phyloP scores from a whole-genome alignment of 2,888 invertebrate genomes.

The Drosophila leonis region DNA sequence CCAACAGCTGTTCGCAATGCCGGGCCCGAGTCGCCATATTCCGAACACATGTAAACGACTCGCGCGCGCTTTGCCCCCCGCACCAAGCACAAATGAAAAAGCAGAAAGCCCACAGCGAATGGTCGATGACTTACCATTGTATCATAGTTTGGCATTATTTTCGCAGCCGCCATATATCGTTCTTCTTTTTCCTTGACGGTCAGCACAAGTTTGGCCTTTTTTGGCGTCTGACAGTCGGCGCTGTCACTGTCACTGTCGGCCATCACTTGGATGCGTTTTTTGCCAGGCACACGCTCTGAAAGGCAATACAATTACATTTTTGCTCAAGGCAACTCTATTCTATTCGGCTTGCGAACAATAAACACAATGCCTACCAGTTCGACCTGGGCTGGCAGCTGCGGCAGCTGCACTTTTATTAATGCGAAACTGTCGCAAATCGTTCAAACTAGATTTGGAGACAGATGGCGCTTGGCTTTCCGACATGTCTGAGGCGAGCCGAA shows the following conservation, averaged over 20 bases:
- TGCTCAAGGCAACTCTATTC: not conserved
- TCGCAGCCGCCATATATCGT: constrained; percentile 83
- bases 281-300: constrained; percentile 84
- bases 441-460: constrained; percentile 74
- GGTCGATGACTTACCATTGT: constrained; percentile 82
- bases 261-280: constrained; percentile 84
- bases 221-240: constrained; percentile 73
- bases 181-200: constrained; percentile 84
- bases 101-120: not conserved
- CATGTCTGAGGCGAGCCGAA: constrained; percentile 56
- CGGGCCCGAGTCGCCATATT: constrained; percentile 67
- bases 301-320: not conserved
- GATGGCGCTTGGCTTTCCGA: constrained; percentile 74
- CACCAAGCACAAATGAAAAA: not conserved
- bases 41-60: constrained; percentile 55
- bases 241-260: constrained; percentile 84
- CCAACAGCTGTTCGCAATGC: constrained; percentile 67
- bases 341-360: not conserved
- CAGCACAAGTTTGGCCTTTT: constrained; percentile 80
- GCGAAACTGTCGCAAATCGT: constrained; percentile 83
- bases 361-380: constrained; percentile 60
- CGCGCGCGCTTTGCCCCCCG: constrained; percentile 33
- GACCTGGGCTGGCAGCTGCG: constrained; percentile 58
- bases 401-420: constrained; percentile 75
- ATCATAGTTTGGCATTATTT: constrained; percentile 83